phyloP scores from a whole-genome alignment of 2,888 invertebrate genomes.

The Liodrosophila aerea region DNA sequence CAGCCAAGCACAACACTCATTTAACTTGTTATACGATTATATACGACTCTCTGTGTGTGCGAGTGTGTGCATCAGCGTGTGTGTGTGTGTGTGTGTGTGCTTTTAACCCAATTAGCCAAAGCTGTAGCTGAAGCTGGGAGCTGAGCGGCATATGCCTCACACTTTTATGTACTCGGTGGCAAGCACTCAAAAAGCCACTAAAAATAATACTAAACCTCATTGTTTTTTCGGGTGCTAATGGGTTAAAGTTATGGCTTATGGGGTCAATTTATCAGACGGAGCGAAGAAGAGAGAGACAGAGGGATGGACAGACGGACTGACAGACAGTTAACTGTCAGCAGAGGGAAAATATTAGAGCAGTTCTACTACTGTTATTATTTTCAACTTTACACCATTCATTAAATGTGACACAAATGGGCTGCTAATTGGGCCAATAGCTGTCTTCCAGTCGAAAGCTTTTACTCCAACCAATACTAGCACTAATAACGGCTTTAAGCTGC shows the following conservation, averaged over 20 bases:
- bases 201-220: slow-evolving; percentile 38
- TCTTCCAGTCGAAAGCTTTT: too few species aligned
- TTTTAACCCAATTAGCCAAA: slow-evolving; percentile 71
- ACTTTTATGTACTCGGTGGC: slow-evolving; percentile 30
- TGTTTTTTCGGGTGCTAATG: slow-evolving; percentile 38
- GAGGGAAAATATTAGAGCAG: slow-evolving; percentile 1
- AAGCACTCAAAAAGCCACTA: slow-evolving; percentile 4
- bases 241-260: slow-evolving; percentile 30
- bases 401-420: neutral
- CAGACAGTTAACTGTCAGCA: slow-evolving; percentile 10
- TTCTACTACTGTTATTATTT: neutral
- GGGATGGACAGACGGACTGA: neutral
- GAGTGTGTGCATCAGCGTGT: slow-evolving; percentile 13
- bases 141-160: slow-evolving; percentile 56
- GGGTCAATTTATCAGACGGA: slow-evolving; percentile 42
- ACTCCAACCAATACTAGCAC: too few species aligned
- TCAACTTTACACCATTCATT: neutral
- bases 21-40: slow-evolving; percentile 52
- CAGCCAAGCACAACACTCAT: slow-evolving; percentile 55
- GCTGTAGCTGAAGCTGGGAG: slow-evolving; percentile 52
- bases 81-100: slow-evolving; percentile 35
- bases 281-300: too few species aligned
- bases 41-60: slow-evolving; percentile 15
- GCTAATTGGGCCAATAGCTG: too few species aligned
- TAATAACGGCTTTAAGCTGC: too few species aligned